These are phyloP conservation scores for Orchestia grillus DNA, from an alignment of 1,140 invertebrate genomes.

Conservation along the genomic window DNA sequence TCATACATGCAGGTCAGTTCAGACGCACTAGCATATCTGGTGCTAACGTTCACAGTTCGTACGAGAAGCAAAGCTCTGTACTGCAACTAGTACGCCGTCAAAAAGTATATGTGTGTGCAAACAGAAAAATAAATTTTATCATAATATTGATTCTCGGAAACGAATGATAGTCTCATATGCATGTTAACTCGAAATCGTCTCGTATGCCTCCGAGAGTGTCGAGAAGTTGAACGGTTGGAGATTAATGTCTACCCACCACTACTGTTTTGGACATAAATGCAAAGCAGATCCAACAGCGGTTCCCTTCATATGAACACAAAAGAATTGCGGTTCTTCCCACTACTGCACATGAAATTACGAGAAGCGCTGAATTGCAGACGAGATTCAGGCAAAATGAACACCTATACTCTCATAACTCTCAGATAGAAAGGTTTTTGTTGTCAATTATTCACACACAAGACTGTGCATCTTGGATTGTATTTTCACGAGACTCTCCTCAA, in stretches of 20 bases:
- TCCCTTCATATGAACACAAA: not conserved
- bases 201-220: not conserved
- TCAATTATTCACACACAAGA: no score
- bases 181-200: not conserved
- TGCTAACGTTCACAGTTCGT: no score
- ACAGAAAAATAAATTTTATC: no score
- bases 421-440: no score
- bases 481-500: not conserved
- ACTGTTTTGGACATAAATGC: no score
- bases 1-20: not conserved
- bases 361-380: not conserved
- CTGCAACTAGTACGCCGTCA: not conserved
- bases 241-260: no score
- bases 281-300: not conserved
- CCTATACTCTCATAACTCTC: not conserved
- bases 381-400: not conserved
- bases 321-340: not conserved
- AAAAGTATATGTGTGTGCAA: no score
- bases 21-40: not conserved
- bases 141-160: not conserved
- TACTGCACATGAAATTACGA: not conserved
- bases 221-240: no score
- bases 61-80: not conserved
- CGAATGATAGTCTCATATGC: not conserved
- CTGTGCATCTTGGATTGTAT: no score